phyloP scores from a whole-genome alignment of 2,113 vertebrate genomes.

The Rhabdomys dilectus region DNA sequence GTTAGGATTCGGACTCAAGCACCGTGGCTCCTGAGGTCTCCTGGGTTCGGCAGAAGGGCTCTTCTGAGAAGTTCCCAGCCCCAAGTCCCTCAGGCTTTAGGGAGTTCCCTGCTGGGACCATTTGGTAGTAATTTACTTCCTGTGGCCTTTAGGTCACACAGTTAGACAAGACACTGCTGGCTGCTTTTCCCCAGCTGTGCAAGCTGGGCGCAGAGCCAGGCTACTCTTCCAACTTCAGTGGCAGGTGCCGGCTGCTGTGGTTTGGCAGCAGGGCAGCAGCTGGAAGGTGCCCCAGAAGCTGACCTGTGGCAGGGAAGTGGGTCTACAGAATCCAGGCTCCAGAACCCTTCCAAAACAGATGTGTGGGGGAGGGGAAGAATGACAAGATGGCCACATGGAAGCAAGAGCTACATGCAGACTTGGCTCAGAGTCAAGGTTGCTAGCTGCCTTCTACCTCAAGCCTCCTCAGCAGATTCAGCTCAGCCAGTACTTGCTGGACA shows the following conservation, averaged over 20 bases:
- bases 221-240: not conserved
- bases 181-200: constrained; percentile 52
- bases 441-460: not conserved
- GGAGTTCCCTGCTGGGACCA: constrained; percentile 24
- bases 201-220: constrained; percentile 58
- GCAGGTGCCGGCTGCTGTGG: constrained; percentile 72
- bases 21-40: not conserved
- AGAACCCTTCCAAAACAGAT: not conserved
- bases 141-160: not conserved
- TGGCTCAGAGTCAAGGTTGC: accelerated
- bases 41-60: not conserved
- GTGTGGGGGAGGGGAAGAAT: not conserved
- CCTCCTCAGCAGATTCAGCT: accelerated
- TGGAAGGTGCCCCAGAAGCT: constrained; percentile 73
- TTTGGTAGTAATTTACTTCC: not conserved
- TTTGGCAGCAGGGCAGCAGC: constrained; percentile 69
- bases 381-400: accelerated
- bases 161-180: constrained; percentile 56
- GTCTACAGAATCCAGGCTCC: not conserved
- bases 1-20: not conserved
- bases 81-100: not conserved
- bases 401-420: accelerated
- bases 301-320: not conserved
- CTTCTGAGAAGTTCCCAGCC: not conserved
- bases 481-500: not conserved